Conservation (phyloP, 2,113 vertebrate genomes). For the Lamprologus speciosus region DNA sequence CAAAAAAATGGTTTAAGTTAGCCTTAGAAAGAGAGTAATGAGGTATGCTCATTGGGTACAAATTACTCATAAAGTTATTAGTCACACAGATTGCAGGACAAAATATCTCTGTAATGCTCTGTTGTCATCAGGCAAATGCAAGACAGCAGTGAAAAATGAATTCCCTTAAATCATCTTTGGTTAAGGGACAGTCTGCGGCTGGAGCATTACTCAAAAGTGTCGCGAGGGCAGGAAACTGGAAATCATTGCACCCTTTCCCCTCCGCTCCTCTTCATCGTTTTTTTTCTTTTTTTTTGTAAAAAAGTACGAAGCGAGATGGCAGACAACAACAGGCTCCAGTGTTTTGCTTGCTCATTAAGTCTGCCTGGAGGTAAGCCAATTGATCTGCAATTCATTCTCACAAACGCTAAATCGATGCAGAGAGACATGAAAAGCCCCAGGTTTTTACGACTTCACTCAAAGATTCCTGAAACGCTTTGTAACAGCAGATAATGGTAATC, state of each 20-base stretch:
- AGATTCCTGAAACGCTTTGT: conserved; percentile 74
- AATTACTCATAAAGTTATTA: conserved; percentile 42
- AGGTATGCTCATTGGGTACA: conserved; percentile 13
- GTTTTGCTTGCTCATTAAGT: conserved; percentile 71
- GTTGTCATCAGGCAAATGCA: conserved; percentile 13
- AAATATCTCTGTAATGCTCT: conserved; percentile 23
- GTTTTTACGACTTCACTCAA: conserved; percentile 69
- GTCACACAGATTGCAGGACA: conserved; percentile 13
- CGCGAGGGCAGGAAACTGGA: conserved; percentile 20
- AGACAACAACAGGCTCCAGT: conserved; percentile 57
- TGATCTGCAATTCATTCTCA: conserved; percentile 79
- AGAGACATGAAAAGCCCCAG: conserved; percentile 70
- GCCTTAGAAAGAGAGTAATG: conserved; percentile 41
- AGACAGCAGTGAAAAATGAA: conserved; percentile 12
- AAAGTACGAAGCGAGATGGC: not conserved
- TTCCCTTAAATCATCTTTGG: conserved; percentile 27
- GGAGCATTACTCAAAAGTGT: conserved; percentile 3
- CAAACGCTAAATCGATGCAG: conserved; percentile 72
- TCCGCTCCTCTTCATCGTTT: not conserved
- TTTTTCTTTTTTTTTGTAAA: not conserved
- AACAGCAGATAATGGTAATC: conserved; percentile 72
- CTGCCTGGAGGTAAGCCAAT: conserved; percentile 72
- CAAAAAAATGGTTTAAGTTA: conserved; percentile 26
- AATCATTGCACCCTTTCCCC: conserved; percentile 22
- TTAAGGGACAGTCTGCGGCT: not conserved